A percentile compares a stretch with the other conserved stretches of the same genome.
Conservation (phyloP, 2,113 vertebrate species). For the Hemiprocne comata region DNA sequence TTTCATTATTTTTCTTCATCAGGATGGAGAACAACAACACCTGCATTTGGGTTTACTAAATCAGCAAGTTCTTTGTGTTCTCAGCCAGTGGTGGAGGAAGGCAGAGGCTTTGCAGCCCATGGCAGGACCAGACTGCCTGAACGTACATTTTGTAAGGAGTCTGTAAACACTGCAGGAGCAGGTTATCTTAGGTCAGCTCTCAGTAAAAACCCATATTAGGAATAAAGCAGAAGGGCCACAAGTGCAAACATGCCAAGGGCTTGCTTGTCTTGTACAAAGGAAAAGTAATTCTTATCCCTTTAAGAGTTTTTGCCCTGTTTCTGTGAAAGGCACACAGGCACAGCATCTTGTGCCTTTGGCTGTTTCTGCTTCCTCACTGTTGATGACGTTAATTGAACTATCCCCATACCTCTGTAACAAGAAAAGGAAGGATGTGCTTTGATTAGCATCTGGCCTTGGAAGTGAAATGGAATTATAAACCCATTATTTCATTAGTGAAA, state of each 20-base stretch:
- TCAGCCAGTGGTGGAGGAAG: neutral
- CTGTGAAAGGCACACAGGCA: neutral
- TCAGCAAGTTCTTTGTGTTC: neutral
- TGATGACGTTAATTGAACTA: constrained; percentile 4
- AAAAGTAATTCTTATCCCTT: neutral
- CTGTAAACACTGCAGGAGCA: neutral
- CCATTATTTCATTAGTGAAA: constrained; percentile 46
- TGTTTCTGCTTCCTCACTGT: neutral
- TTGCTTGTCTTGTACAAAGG: neutral
- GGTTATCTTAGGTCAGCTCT: constrained; percentile 40
- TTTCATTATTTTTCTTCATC: neutral
- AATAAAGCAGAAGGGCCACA: constrained; percentile 12
- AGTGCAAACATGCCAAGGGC: neutral
- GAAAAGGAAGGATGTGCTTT: constrained; percentile 32
- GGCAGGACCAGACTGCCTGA: neutral
- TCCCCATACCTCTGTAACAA: neutral
- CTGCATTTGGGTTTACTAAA: neutral
- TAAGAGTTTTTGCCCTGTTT: neutral
- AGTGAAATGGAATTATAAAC: constrained; percentile 21
- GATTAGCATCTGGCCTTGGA: constrained; percentile 19
- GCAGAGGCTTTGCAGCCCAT: neutral
- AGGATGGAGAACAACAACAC: neutral
- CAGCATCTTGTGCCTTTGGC: neutral
- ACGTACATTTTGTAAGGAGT: neutral
- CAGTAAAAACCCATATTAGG: neutral